Conservation (phyloP, 2,797 vertebrate genomes). For the Aphelocoma californica region DNA sequence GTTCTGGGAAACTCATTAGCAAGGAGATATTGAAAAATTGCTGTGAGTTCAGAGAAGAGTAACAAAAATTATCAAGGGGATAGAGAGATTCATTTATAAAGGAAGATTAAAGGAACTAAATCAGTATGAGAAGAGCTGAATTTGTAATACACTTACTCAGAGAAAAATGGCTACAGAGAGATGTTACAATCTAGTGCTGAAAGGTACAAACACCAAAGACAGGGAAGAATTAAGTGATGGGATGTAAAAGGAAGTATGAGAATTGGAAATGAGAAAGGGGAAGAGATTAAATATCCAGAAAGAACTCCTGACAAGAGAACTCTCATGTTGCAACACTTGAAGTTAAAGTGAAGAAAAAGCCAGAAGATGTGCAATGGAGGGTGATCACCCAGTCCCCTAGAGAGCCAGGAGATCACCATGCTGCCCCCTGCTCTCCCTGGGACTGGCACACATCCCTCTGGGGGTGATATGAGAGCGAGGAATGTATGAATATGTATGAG, state of each 20-base stretch:
- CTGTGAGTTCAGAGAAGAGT: conserved; percentile 50
- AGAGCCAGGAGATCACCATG: not conserved
- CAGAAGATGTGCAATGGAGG: not conserved
- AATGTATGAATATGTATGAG: not conserved
- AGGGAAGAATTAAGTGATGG: not conserved
- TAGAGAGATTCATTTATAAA: conserved; percentile 43
- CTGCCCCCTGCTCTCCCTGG: not conserved
- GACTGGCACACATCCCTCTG: not conserved
- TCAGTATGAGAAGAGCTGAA: conserved; percentile 12
- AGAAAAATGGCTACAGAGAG: conserved; percentile 29
- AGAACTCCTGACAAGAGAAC: not conserved
- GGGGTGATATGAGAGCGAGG: not conserved
- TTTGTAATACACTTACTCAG: conserved; percentile 18
- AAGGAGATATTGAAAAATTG: conserved; percentile 50
- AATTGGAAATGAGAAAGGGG: not conserved
- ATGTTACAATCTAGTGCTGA: not conserved
- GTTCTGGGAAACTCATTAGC: conserved; percentile 39
- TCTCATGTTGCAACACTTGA: not conserved
- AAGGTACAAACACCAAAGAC: not conserved
- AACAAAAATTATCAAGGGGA: conserved; percentile 57
- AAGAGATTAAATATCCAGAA: not conserved
- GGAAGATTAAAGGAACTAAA: conserved; percentile 58
- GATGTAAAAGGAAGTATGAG: not conserved
- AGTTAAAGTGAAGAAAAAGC: not conserved
- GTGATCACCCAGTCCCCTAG: fast-evolving